Conservation (phyloP, 2,113 vertebrate genomes). For the Cromileptes altivelis region DNA sequence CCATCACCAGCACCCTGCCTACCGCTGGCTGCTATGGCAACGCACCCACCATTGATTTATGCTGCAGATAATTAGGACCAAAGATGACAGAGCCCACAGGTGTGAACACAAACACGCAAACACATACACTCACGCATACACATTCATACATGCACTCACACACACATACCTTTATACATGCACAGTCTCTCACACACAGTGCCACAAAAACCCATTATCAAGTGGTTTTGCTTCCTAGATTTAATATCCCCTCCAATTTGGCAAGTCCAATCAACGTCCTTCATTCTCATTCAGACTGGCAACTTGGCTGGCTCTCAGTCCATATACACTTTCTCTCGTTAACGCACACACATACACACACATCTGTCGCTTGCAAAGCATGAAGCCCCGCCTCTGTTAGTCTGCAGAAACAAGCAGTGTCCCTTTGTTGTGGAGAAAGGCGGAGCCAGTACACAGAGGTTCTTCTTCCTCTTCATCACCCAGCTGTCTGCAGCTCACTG, state of each 20-base stretch:
- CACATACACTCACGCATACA: slow-evolving; percentile 8
- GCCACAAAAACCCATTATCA: slow-evolving; percentile 67
- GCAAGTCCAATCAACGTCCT: slow-evolving; percentile 58
- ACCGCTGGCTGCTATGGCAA: slow-evolving; percentile 77
- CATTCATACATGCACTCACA: slow-evolving; percentile 21
- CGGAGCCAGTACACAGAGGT: slow-evolving; percentile 14
- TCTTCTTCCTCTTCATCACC: slow-evolving; percentile 56
- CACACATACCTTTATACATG: neutral
- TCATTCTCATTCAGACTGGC: slow-evolving; percentile 69
- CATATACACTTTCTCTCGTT: slow-evolving; percentile 48
- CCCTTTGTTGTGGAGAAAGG: slow-evolving; percentile 41
- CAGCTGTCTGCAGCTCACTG: slow-evolving; percentile 22
- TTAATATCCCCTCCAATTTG: slow-evolving; percentile 72
- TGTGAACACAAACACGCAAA: slow-evolving; percentile 67
- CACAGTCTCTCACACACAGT: neutral
- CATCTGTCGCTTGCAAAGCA: slow-evolving; percentile 31
- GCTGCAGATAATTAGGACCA: slow-evolving; percentile 78
- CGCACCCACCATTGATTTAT: slow-evolving; percentile 75
- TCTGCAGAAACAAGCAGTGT: slow-evolving; percentile 47
- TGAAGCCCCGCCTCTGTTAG: slow-evolving; percentile 39
- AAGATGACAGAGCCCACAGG: slow-evolving; percentile 72
- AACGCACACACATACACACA: slow-evolving; percentile 22
- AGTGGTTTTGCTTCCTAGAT: slow-evolving; percentile 67
- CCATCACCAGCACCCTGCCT: slow-evolving; percentile 45
- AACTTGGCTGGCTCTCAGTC: slow-evolving; percentile 45